These are phyloP conservation scores for Heliconius melpomene DNA, from an alignment of 1,140 invertebrate genomes.

Conservation along the genomic window DNA sequence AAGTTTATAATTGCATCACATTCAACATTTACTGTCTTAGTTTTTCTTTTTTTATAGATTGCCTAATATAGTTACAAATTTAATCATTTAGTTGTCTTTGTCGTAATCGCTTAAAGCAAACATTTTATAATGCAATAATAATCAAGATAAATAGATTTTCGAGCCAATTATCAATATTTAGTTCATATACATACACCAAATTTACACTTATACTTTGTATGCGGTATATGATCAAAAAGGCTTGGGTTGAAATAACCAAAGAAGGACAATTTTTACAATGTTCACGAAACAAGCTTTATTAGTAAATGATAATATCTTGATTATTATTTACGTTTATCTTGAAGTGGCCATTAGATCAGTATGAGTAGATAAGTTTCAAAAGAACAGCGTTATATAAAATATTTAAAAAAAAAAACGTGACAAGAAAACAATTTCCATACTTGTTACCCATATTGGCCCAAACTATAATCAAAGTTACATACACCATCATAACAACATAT, in stretches of 20 bases:
- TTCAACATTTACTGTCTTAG: not conserved
- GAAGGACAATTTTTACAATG: not conserved
- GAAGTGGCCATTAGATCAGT: not conserved
- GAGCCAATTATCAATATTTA: too few relatives aligned
- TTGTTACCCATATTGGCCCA: not conserved
- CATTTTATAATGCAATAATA: not conserved
- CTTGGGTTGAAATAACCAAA: not conserved
- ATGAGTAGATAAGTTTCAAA: not conserved
- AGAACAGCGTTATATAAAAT: not conserved
- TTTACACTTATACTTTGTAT: too few relatives aligned
- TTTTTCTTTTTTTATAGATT: not conserved
- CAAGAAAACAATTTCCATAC: not conserved
- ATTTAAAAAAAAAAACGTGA: not conserved
- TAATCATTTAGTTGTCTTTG: not conserved
- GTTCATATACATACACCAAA: too few relatives aligned
- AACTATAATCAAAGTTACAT: not conserved
- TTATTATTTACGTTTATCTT: not conserved
- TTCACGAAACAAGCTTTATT: not conserved
- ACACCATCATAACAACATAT: conserved; percentile 17
- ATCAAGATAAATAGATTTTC: not conserved
- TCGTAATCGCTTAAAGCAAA: not conserved
- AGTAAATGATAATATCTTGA: not conserved
- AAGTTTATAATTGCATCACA: not conserved
- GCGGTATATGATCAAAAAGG: not conserved
- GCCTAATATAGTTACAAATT: not conserved